Percentiles rank a stretch among this genome's conserved stretches.
phyloP scores from a whole-genome alignment of 2,888 invertebrate genomes.

The Melinaea marsaeus region DNA sequence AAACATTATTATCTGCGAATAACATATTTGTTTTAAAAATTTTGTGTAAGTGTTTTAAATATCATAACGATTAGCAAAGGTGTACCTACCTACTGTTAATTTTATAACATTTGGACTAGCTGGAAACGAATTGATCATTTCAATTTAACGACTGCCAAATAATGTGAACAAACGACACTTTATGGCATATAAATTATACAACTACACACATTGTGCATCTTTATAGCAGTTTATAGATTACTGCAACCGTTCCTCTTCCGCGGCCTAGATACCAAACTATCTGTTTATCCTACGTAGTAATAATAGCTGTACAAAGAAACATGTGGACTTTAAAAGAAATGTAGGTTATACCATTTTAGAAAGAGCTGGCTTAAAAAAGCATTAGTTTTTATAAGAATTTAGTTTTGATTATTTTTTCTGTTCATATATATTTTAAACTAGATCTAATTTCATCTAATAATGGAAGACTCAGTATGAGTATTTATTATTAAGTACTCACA shows the following conservation, averaged over 20 bases:
- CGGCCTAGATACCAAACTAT: slow-evolving; percentile 29
- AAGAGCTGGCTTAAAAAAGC: slow-evolving; percentile 4
- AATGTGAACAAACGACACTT: neutral
- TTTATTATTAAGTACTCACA: too few relatives aligned
- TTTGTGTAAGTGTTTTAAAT: too few relatives aligned
- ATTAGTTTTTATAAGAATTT: neutral
- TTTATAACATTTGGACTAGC: neutral
- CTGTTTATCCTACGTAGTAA: slow-evolving; percentile 31
- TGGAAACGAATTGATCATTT: neutral
- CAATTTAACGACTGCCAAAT: neutral
- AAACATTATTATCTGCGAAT: too few relatives aligned
- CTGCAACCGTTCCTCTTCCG: slow-evolving; percentile 27
- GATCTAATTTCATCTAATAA: too few relatives aligned
- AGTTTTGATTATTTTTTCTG: neutral
- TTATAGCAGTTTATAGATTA: slow-evolving; percentile 13
- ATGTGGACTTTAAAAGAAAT: slow-evolving; percentile 30
- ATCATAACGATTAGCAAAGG: too few relatives aligned
- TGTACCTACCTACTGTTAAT: too few relatives aligned
- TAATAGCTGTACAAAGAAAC: slow-evolving; percentile 34
- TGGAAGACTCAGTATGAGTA: too few relatives aligned
- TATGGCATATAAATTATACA: neutral
- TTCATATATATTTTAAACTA: too few relatives aligned
- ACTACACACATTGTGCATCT: slow-evolving; percentile 17
- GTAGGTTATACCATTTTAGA: slow-evolving; percentile 17
- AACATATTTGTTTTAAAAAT: too few relatives aligned